phyloP scores from a whole-genome alignment of 2,113 vertebrate species.

The Trogon melanurus region DNA sequence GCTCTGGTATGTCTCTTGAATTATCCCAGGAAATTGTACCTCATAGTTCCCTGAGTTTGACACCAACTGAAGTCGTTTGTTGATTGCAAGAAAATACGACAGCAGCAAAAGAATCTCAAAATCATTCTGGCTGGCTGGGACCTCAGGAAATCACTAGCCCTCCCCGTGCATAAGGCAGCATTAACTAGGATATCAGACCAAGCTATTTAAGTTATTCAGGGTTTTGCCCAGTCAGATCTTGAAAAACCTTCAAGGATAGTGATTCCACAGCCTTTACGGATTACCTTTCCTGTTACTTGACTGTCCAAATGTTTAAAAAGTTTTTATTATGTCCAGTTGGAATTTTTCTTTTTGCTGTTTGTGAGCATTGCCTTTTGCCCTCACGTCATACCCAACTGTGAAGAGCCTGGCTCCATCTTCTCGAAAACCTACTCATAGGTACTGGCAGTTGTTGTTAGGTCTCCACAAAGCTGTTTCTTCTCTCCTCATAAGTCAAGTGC shows the following conservation, averaged over 20 bases:
- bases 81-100: not conserved
- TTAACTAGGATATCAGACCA: not conserved
- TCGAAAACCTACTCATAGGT: not conserved
- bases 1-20: not conserved
- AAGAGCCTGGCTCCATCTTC: not conserved
- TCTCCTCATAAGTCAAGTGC: not conserved
- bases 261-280: not conserved
- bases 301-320: not conserved
- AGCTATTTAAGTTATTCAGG: not conserved
- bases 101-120: not conserved
- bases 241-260: not conserved
- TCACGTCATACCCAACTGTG: not conserved
- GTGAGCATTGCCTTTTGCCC: not conserved
- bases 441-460: not conserved
- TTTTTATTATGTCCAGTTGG: not conserved
- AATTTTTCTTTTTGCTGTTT: not conserved
- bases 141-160: not conserved
- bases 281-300: not conserved
- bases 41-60: not conserved
- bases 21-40: not conserved
- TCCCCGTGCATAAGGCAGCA: not conserved
- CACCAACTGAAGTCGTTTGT: not conserved
- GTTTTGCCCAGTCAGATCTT: not conserved
- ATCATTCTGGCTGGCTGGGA: accelerated
- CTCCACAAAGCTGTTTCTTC: not conserved